Base-by-base conservation (phyloP, 2,113 vertebrate genomes). In the Ageneiosus marmoratus region DNA sequence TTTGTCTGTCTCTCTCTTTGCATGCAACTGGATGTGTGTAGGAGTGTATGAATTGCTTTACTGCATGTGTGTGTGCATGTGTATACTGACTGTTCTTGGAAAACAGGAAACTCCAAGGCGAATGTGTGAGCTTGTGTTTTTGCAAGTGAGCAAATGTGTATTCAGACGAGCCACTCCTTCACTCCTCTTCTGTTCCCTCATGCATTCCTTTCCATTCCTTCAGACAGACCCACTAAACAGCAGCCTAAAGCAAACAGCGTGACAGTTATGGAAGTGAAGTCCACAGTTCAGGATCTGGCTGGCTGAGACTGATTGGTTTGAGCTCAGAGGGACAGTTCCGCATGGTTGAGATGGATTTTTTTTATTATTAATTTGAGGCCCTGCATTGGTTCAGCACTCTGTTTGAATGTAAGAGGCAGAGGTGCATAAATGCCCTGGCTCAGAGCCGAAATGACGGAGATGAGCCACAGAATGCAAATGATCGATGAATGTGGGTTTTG, bases 91-190 rank as follows among this genome's bases (percentile, higher is more conserved):
- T 34, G 37, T 75, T 50, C 79, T 78, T 84, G 79, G 44, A 74
- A 83, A 83, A 60, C 65, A 67, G 65, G 58, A 81, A 78, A 37
- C 56, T 10, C 58, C 20, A 60, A 81, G 63, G 65, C 27, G 78
- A 56, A 53, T 51, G 15, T 32, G 27, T 63, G 58, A 24, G 65
- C 15, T 51, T 56, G 63, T 81, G 50, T 77, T 27, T 37, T 27
- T 32, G 29, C 67, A 7, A 50, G 37, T 12, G 56, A 29, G 67
- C 11, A 20, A 79, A 44, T 10, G 55, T 74, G 29, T 53, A 34
- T 74, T 65, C 72, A 76, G 72, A 51, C 60, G 37, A 63, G 73
- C 77, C 46, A 32, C 83, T 79, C 51, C 37, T 58, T 51, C 34
- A 15, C 37, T 37, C 18, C 12, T 34, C 18, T 75, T 51, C 60